A percentile compares a stretch with the other conserved stretches of the same genome.
Evolutionary conservation across 2,797 vertebrate genomes (phyloP).

Genomic region (Aotus griseimembra): DNA sequence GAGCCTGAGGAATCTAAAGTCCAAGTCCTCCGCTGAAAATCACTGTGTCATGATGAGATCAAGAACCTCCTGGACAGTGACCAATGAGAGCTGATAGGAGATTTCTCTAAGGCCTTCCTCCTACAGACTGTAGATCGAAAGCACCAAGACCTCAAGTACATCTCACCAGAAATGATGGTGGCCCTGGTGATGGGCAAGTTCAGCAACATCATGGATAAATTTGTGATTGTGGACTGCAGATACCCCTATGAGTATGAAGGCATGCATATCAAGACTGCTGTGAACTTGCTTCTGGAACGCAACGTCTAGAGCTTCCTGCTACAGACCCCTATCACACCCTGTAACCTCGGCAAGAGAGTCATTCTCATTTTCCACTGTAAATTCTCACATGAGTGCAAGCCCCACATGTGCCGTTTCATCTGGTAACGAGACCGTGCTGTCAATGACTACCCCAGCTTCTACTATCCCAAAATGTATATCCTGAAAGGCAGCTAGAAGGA

Average conservation of each 20-base stretch:
- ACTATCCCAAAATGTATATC: slow-evolving; percentile 96
- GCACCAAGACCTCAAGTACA: slow-evolving; percentile 95
- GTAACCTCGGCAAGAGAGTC: slow-evolving; percentile 87
- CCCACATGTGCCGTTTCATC: slow-evolving; percentile 93
- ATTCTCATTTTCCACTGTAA: slow-evolving; percentile 96
- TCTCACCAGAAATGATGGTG: slow-evolving; percentile 91
- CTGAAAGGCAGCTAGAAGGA: slow-evolving; percentile 96
- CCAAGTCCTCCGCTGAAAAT: slow-evolving; percentile 88
- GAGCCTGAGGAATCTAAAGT: slow-evolving; percentile 71
- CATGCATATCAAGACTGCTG: slow-evolving; percentile 93
- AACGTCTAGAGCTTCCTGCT: slow-evolving; percentile 91
- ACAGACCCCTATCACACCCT: slow-evolving; percentile 85
- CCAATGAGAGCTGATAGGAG: slow-evolving; percentile 90
- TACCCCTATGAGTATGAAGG: slow-evolving; percentile 97
- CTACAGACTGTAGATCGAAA: slow-evolving; percentile 92
- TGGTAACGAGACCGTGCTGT: slow-evolving; percentile 88
- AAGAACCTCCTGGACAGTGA: slow-evolving; percentile 89
- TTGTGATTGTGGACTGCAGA: slow-evolving; percentile 94
- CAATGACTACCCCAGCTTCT: slow-evolving; percentile 92
- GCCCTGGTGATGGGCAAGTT: slow-evolving; percentile 88
- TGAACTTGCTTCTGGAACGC: slow-evolving; percentile 93
- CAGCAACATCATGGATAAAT: slow-evolving; percentile 86
- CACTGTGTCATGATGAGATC: slow-evolving; percentile 90
- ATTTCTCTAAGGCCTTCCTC: slow-evolving; percentile 93
- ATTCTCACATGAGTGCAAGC: slow-evolving; percentile 94